Conservation (phyloP, 2,888 invertebrate genomes). For the Drosophila mercatorum region DNA sequence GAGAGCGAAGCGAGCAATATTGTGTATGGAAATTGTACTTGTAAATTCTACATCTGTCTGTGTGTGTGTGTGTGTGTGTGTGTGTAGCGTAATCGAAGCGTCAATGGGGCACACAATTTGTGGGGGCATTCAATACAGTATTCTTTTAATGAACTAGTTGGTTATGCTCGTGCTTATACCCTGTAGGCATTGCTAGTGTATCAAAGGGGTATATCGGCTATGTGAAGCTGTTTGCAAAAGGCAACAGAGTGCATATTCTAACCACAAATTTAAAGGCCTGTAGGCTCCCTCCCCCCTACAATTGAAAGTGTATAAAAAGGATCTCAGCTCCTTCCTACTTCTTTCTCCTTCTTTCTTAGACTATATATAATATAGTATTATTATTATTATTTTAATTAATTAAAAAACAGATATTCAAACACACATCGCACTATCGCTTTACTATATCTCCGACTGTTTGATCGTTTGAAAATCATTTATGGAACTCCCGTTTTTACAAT, state of each 20-base stretch:
- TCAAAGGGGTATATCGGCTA: neutral
- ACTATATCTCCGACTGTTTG: neutral
- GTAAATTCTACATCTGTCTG: neutral
- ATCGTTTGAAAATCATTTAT: neutral
- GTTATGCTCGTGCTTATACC: slow-evolving; percentile 4
- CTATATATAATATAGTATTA: too few species aligned
- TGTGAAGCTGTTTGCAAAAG: neutral
- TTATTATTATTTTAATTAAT: neutral
- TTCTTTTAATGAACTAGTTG: slow-evolving; percentile 1
- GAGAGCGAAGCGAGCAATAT: neutral
- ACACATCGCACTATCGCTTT: neutral
- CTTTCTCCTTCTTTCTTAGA: too few species aligned
- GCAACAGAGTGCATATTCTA: neutral
- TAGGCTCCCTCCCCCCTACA: too few species aligned
- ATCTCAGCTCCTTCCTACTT: too few species aligned
- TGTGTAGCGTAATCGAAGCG: slow-evolving; percentile 12
- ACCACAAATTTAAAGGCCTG: too few species aligned
- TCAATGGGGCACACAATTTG: slow-evolving; percentile 11
- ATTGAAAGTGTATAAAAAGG: neutral
- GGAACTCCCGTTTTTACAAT: slow-evolving; percentile 26
- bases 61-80: neutral
- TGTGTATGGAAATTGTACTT: slow-evolving; percentile 6
- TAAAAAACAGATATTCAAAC: neutral
- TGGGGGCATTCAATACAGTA: neutral
- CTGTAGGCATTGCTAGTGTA: neutral